Evolutionary conservation across 2,797 vertebrate species (phyloP).

Genomic region (Intellagama lesueurii): DNA sequence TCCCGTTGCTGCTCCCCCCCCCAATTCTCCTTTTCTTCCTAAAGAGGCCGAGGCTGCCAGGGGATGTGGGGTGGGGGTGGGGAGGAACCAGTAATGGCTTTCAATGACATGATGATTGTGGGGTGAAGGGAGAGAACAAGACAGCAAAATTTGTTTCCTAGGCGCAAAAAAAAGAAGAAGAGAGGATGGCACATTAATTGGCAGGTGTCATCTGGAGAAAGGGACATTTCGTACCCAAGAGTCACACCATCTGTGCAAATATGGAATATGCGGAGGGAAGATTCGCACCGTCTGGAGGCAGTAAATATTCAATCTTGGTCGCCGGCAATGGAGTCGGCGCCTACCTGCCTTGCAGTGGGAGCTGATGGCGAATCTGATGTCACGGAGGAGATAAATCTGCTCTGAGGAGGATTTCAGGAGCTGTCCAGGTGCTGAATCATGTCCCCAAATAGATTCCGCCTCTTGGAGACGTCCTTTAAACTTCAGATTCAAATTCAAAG

Average conservation of each 20-base stretch:
- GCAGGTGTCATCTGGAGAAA: slow-evolving; percentile 21
- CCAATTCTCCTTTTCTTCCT: neutral
- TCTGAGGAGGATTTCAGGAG: no score
- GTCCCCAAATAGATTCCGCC: no score
- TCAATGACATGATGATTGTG: slow-evolving; percentile 25
- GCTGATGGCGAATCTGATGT: neutral
- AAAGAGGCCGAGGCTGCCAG: neutral
- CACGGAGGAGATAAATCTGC: no score
- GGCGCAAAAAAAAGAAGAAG: neutral
- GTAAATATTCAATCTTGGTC: neutral
- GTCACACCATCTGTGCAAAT: neutral
- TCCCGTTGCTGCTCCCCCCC: neutral
- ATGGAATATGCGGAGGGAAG: no score
- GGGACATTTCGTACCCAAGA: neutral
- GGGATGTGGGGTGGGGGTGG: neutral
- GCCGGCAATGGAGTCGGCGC: neutral
- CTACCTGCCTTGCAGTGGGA: neutral
- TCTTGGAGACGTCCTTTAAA: no score
- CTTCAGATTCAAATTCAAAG: no score
- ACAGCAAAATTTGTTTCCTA: slow-evolving; percentile 23
- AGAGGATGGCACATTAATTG: slow-evolving; percentile 31
- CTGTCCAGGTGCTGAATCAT: no score
- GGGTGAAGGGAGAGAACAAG: neutral
- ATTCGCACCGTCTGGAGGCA: neutral
- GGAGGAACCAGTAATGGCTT: neutral